Evolutionary conservation across 1,140 invertebrate species (phyloP), one percentile per base, ranked within the genome.

Genomic region (Amyelois transitella): DNA sequence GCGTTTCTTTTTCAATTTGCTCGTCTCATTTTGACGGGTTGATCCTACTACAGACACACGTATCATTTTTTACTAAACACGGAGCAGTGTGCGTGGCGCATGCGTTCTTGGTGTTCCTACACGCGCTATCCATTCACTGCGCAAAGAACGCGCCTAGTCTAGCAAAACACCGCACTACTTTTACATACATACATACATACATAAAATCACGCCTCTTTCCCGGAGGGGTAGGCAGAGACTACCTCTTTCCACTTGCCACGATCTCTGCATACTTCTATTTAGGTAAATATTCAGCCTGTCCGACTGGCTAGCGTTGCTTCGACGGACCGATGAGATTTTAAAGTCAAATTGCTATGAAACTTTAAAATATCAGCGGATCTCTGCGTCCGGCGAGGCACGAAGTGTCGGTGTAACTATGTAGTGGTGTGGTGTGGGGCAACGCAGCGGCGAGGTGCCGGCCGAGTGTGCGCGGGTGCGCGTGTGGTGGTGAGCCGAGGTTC

Each of bases 291-390:
- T 77, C 71, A 76, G 66, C 51, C 47, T 61, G 66, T 55, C 61
- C 66, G 56, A 65, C 64, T 47, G 55, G 61, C 64, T 58, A 28
- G 70, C 67, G 71, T 75, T 69, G 63, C 60, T 73, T 72, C 65
- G 68, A 69, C 70, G 62, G 67, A 59, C 53, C 55, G 69, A 59
- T 69, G 51, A 56, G 61, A 75, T 77, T 77, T 73, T 71, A 77
- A 77, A 77, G 69, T 77, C 72, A 75, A 77, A 77, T 77, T 67
- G 44, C 57, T 62, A 73, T 72, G 71, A 74, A 68, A 84, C 73
- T 84, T 82, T 81, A 83, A 86, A 87, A 76, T 86, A 81, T 79
- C 72, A 71, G 66, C 64, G 64, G 66, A 77, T 79, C 69, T 69
- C 65, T 64, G 66, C 66, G 75, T 75, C 60, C 61, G 71, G 72